Conservation (phyloP, 2,888 invertebrate genomes). For the Agrilus mali region DNA sequence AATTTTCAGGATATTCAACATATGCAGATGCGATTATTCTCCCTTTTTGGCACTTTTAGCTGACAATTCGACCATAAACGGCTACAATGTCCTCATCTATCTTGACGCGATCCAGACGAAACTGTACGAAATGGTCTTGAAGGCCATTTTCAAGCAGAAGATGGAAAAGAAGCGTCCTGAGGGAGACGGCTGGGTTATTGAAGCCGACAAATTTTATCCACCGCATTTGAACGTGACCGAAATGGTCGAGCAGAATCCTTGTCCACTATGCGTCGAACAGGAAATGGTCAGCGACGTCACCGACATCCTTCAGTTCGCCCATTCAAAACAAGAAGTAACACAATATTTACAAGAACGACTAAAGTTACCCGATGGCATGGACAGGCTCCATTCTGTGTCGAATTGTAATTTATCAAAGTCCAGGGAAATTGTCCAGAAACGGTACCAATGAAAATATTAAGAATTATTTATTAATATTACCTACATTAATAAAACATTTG, state of each 20-base stretch:
- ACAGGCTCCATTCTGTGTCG: conserved; percentile 38
- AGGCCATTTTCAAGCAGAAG: conserved; percentile 34
- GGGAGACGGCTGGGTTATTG: too few relatives aligned
- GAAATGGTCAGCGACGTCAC: conserved; percentile 37
- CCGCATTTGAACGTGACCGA: too few relatives aligned
- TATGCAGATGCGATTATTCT: conserved; percentile 57
- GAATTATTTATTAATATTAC: too few relatives aligned
- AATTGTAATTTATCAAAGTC: conserved; percentile 39
- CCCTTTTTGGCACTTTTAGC: conserved; percentile 41
- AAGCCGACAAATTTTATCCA: too few relatives aligned
- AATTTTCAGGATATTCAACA: conserved; percentile 41
- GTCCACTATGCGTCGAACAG: conserved; percentile 34
- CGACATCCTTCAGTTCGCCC: conserved; percentile 32
- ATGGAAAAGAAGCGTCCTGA: too few relatives aligned
- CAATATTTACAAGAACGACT: conserved; percentile 25
- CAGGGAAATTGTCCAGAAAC: conserved; percentile 37
- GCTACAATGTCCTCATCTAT: conserved; percentile 67
- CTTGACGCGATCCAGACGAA: conserved; percentile 71
- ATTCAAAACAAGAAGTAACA: conserved; percentile 28
- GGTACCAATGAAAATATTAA: conserved; percentile 31
- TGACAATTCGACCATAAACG: conserved; percentile 56
- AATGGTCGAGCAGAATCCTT: too few relatives aligned
- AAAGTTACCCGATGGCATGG: conserved; percentile 26
- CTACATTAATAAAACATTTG: too few relatives aligned
- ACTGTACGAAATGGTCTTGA: conserved; percentile 50